Evolutionary conservation across 2,113 vertebrate genomes (phyloP).

Genomic region (Gambusia affinis): DNA sequence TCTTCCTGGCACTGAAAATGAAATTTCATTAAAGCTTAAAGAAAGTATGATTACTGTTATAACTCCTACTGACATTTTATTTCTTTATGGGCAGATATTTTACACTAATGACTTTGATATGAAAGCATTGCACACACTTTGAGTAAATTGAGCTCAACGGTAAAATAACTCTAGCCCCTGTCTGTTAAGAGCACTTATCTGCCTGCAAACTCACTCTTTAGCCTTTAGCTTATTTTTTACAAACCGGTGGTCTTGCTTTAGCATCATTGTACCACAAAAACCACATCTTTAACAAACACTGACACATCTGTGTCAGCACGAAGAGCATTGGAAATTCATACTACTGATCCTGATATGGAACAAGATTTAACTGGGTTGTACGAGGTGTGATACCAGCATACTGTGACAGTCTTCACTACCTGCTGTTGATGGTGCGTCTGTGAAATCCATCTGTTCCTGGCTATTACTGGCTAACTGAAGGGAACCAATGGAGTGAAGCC

Average conservation of each 20-base stretch:
- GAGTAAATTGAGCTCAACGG: conserved; percentile 61
- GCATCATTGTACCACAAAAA: conserved; percentile 23
- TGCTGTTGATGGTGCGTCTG: conserved; percentile 55
- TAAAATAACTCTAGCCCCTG: conserved; percentile 55
- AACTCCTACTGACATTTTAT: conserved; percentile 55
- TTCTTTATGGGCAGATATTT: conserved; percentile 62
- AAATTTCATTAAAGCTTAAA: conserved; percentile 60
- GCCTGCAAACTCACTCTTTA: conserved; percentile 30
- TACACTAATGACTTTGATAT: conserved; percentile 67
- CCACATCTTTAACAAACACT: conserved; percentile 19
- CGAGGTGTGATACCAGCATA: conserved; percentile 30
- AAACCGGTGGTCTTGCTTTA: conserved; percentile 21
- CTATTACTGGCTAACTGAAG: conserved; percentile 52
- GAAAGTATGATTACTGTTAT: conserved; percentile 59
- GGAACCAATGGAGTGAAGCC: conserved; percentile 66
- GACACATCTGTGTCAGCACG: conserved; percentile 14
- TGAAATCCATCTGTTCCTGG: conserved; percentile 67
- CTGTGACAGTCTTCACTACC: conserved; percentile 46
- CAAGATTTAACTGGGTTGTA: conserved; percentile 26
- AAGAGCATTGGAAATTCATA: conserved; percentile 34
- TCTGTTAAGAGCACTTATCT: neutral
- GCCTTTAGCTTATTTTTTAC: conserved; percentile 32
- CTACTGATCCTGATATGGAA: conserved; percentile 36
- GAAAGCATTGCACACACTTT: conserved; percentile 60
- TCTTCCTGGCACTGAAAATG: conserved; percentile 38